Base-by-base conservation (phyloP, 2,888 invertebrate genomes). In the Myopa testacea region DNA sequence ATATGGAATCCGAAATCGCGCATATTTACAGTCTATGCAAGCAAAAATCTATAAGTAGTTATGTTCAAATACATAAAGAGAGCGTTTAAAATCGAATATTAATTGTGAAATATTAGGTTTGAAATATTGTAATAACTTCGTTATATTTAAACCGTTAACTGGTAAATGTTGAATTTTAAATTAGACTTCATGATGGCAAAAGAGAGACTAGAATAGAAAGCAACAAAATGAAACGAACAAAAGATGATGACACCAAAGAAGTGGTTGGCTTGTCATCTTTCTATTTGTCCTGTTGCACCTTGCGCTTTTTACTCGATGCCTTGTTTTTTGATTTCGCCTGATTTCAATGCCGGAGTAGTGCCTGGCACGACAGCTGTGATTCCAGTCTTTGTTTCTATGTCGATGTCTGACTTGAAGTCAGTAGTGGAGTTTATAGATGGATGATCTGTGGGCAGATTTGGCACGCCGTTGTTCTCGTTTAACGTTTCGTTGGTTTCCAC, bases 301-400 rank as follows among this genome's bases (percentile, higher is more conserved):
- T 94, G 86, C 94, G 95, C 83, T 95, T 95, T 90, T 94, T 94
- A 82, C 93, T 90, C 52, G 93, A 89, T 12, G 94, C 92, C 84
- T 89, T 80, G 86, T 86, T 88, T 90, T 78, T 84, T 63, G 19
- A 50, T 73, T 50, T 52, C 55, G 52, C 55, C 34, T 16, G 45
- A 26, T 26, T 26, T 38, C 40, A 82, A 79, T 37, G 82, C 79
- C 55, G 81, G 78, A 62, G 81, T 55, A 65, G 80, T 69, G 68
- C 78, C 79, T 60, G 71, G 55, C 37, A 62, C 65, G 58, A 71
- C 55, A 62, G 40, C 77, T 71, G 37, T 78, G 69, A 62, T 67
- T 69, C n/a, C 82, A 83, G 58, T 55, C n/a, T 84, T 82, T 4
- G 82, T 80, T 34, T 85, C 84, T 72, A 83, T 81, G 80, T 84